Conservation (phyloP, 92 coral and sea anemone species). For the Palythoa heliodiscus region DNA sequence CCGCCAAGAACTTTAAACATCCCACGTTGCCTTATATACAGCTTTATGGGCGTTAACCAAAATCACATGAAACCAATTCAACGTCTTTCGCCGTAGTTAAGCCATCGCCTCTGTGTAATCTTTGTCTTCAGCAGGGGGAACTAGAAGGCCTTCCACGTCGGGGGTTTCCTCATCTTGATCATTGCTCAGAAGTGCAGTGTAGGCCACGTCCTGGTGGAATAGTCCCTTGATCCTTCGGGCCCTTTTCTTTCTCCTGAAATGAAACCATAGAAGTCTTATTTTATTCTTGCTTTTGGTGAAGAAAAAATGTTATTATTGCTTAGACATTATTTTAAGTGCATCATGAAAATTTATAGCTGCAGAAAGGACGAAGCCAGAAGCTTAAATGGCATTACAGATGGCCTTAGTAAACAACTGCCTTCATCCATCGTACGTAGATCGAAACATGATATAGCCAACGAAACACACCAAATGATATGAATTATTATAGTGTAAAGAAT, state of each 20-base stretch:
- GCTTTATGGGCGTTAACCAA: background rate
- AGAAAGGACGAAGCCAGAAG: too few species aligned
- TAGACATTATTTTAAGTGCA: background rate
- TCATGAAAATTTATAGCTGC: too few species aligned
- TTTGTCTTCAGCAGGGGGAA: background rate
- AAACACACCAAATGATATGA: too few species aligned
- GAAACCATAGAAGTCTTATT: background rate
- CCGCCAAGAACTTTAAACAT: too few species aligned
- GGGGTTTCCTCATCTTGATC: background rate
- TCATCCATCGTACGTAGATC: too few species aligned
- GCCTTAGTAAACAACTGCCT: too few species aligned
- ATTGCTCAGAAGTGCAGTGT: slow-evolving; percentile 24
- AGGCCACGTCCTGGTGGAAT: background rate
- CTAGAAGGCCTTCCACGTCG: slow-evolving; percentile 20
- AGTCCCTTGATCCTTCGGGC: background rate
- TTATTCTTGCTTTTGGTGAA: too few species aligned
- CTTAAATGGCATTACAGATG: too few species aligned
- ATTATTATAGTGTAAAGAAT: too few species aligned
- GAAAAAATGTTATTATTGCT: too few species aligned
- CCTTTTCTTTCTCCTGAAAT: slow-evolving; percentile 19
- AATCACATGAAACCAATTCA: background rate
- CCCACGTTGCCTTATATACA: too few species aligned
- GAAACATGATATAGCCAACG: too few species aligned
- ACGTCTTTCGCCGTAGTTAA: background rate
- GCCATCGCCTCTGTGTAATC: slow-evolving; percentile 10